These are phyloP conservation scores for Phyllopteryx taeniolatus DNA, from an alignment of 2,113 vertebrate genomes.

Conservation along the genomic window DNA sequence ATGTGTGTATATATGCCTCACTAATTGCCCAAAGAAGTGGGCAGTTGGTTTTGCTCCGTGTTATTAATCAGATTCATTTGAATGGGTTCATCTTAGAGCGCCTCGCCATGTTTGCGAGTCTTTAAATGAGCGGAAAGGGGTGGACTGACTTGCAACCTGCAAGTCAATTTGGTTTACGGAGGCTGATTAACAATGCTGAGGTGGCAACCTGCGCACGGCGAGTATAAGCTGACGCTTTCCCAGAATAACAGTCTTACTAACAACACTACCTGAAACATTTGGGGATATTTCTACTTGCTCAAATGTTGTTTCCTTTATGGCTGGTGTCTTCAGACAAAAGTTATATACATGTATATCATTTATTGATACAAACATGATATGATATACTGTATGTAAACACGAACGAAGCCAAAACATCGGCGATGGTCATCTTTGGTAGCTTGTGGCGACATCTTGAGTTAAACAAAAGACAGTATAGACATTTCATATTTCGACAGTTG, in stretches of 20 bases:
- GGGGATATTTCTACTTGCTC: constrained; percentile 8
- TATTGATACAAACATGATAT: too few species aligned
- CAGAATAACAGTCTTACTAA: constrained; percentile 18
- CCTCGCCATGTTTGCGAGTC: background rate
- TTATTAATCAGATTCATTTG: background rate
- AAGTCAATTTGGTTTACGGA: background rate
- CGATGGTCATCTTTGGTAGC: too few species aligned
- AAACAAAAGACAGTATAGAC: too few species aligned
- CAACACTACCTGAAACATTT: constrained; percentile 10
- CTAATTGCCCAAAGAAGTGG: background rate
- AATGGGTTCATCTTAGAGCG: background rate
- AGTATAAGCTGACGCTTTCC: constrained; percentile 44
- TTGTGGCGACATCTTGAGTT: too few species aligned
- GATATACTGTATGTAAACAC: too few species aligned
- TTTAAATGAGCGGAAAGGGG: background rate
- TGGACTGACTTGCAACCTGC: background rate
- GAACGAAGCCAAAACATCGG: too few species aligned
- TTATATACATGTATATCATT: too few species aligned
- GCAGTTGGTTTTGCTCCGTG: background rate
- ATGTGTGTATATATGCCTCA: background rate
- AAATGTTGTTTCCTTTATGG: too few species aligned
- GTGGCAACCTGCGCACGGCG: background rate
- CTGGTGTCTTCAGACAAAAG: too few species aligned
- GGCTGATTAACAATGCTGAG: background rate
- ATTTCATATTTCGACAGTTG: too few species aligned